Percentiles rank a stretch among this genome's conserved stretches.
phyloP scores from a whole-genome alignment of 2,888 invertebrate species.

The Cheilosia vernalis region DNA sequence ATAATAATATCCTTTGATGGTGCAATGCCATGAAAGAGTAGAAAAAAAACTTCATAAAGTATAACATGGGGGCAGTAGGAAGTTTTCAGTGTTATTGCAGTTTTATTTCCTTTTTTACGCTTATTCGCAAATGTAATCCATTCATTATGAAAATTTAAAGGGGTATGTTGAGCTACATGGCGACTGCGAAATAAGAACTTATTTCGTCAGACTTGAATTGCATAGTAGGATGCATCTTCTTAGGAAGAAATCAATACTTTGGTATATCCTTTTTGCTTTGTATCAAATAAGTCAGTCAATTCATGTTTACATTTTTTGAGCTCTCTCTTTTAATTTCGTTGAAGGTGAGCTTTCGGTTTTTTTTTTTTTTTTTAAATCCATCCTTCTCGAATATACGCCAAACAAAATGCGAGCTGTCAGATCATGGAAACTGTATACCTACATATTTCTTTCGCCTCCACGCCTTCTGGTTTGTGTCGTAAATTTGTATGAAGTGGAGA shows the following conservation, averaged over 20 bases:
- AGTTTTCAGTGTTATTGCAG: conserved; percentile 18
- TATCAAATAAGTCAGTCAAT: conserved; percentile 6
- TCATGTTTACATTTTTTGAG: conserved; percentile 10
- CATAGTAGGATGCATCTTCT: neutral
- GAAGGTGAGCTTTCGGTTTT: neutral
- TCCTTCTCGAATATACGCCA: too few species aligned
- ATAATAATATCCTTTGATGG: conserved; percentile 22
- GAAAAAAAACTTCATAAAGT: neutral
- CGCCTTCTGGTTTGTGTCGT: too few species aligned
- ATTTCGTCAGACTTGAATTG: neutral
- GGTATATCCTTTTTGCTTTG: too few species aligned
- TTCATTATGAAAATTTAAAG: neutral
- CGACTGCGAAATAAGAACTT: neutral
- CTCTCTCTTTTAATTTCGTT: neutral
- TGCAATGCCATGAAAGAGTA: neutral
- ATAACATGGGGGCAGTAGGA: conserved; percentile 16
- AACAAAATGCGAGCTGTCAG: too few species aligned
- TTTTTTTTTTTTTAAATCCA: too few species aligned
- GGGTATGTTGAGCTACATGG: neutral
- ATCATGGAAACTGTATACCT: too few species aligned
- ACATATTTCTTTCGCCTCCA: too few species aligned
- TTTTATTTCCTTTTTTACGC: conserved; percentile 27
- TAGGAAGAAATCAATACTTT: neutral
- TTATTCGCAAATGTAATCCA: conserved; percentile 18
- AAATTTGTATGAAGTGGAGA: too few species aligned